phyloP scores from a whole-genome alignment of 2,113 vertebrate genomes.

The Galbula dea region DNA sequence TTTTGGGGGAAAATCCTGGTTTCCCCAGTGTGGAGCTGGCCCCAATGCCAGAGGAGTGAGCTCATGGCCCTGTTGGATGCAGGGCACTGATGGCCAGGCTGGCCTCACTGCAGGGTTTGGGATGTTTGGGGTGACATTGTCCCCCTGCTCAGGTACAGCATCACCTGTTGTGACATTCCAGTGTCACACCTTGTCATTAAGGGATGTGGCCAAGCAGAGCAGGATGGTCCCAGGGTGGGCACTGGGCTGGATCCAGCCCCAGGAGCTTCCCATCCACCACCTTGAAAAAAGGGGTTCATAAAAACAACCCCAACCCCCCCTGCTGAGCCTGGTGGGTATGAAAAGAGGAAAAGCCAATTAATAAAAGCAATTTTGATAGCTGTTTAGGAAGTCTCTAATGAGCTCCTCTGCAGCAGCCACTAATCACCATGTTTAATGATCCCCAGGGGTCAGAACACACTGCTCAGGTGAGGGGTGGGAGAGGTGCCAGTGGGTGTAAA shows the following conservation, averaged over 20 bases:
- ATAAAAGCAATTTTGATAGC: background rate
- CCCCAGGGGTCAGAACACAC: background rate
- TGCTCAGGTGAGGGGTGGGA: background rate
- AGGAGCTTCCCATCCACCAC: background rate
- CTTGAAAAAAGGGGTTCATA: background rate
- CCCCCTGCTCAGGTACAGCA: fast-evolving
- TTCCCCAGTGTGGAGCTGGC: background rate
- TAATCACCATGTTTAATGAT: background rate
- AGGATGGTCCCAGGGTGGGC: fast-evolving
- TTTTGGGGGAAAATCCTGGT: background rate
- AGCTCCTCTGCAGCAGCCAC: background rate
- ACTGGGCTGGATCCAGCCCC: background rate
- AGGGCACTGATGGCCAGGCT: fast-evolving
- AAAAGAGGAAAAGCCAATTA: background rate
- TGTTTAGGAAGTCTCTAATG: background rate
- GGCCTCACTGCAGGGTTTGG: fast-evolving
- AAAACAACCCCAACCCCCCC: background rate
- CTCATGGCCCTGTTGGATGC: background rate
- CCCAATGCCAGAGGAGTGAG: fast-evolving
- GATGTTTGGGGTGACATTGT: background rate
- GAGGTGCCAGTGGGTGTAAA: background rate
- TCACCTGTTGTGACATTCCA: fast-evolving
- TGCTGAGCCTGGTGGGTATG: fast-evolving
- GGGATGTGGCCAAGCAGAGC: fast-evolving
- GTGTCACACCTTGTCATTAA: fast-evolving